These are phyloP conservation scores for Archips xylosteana DNA, from an alignment of 2,888 invertebrate genomes.

Conservation along the genomic window DNA sequence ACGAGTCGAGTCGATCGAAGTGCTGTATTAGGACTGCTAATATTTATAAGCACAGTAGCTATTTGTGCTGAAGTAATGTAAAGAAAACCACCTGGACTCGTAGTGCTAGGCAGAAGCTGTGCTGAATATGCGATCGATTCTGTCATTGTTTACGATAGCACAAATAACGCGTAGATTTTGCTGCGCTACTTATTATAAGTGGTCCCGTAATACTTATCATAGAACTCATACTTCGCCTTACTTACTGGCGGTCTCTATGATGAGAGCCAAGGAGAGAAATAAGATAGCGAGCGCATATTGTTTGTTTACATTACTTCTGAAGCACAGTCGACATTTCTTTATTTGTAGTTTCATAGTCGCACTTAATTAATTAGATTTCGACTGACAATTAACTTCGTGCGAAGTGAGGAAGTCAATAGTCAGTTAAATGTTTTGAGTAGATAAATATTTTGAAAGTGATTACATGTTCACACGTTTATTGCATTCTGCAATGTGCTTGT, in stretches of 20 bases:
- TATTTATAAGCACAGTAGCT: not conserved
- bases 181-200: too few species aligned
- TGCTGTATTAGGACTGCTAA: not conserved
- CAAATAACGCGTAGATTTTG: too few species aligned
- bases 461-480: not conserved
- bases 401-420: not conserved
- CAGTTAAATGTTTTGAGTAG: not conserved
- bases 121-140: too few species aligned
- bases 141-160: too few species aligned
- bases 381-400: not conserved
- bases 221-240: too few species aligned
- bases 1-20: not conserved
- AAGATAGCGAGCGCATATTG: not conserved
- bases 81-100: not conserved
- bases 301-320: not conserved
- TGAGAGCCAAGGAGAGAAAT: not conserved
- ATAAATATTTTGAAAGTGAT: not conserved
- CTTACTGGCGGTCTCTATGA: not conserved
- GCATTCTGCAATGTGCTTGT: not conserved
- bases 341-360: not conserved
- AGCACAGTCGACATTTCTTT: not conserved
- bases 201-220: too few species aligned
- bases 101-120: too few species aligned
- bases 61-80: not conserved
- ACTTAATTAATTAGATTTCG: not conserved